Conservation (phyloP, 2,113 vertebrate species). For the Prunella fulvescens region DNA sequence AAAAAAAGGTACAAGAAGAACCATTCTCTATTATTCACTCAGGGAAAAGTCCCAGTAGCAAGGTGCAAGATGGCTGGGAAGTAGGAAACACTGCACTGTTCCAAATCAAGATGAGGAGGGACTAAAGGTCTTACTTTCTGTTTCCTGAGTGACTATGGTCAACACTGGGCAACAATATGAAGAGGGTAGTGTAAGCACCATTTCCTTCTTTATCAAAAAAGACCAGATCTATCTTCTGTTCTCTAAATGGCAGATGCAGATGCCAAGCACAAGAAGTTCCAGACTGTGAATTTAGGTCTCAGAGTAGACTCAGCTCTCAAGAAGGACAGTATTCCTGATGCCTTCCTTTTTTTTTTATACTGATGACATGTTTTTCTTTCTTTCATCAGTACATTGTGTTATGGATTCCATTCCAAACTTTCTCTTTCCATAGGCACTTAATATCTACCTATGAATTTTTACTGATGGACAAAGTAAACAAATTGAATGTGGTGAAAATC, state of each 20-base stretch:
- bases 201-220: neutral
- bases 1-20: neutral
- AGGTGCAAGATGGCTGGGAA: neutral
- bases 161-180: neutral
- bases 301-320: neutral
- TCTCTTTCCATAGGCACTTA: neutral
- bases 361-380: neutral
- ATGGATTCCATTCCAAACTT: neutral
- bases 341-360: neutral
- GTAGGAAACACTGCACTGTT: neutral
- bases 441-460: neutral
- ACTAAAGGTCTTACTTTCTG: neutral
- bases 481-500: neutral
- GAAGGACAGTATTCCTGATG: neutral
- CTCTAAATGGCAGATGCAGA: neutral
- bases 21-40: neutral
- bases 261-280: neutral
- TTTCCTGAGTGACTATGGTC: neutral
- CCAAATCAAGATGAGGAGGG: neutral
- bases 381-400: neutral
- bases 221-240: neutral
- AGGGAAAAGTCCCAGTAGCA: neutral
- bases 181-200: neutral
- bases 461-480: neutral
- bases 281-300: neutral